Base-by-base conservation (phyloP, 2,797 vertebrate genomes). In the Jordanella pulchra region DNA sequence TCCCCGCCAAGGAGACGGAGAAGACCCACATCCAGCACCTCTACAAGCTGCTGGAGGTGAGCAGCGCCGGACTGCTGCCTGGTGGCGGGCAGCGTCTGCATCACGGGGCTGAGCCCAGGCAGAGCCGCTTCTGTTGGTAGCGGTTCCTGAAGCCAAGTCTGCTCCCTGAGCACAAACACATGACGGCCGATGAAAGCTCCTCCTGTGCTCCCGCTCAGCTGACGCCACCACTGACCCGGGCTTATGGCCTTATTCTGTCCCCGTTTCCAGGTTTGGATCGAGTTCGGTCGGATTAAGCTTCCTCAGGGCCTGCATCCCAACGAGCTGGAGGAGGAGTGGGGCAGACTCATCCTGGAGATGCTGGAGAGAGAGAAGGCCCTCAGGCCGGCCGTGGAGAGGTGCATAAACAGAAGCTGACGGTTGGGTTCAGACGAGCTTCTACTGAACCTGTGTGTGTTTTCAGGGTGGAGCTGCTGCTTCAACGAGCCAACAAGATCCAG, bases 331-430 rank as follows among this genome's bases (percentile, higher is more conserved):
- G 97, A 98, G 89, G 96, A 97, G 48, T 99, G 98, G 98, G 97
- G 97, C 28, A 99, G 98, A 83, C 96, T 99, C 79, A 99, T 99
- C 92, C 92, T 99, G 54, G 97, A 97, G 91, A 99, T 99, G 98
- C 92, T 99, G 87, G 97, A 99, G 83, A 94, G 96, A 1, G 98
- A 99, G 87, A 99, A 99, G 87, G 95, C 96, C 13, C 94, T 99
- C 9, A 91, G 97, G 65, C 97, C 97, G 0, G 97, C 97, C 0
- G 97, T 99, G 79, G 97, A 99, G 81, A 97, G 97, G 98, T 98
- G 61, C 56, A 32, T 10, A 66, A 21, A 48, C 65, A n/a, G 23
- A 42, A 15, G 14, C 35, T 3, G 15, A 10, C 60, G 7, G 13
- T 44, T 44, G 60, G 9, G 42, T 42, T 44, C 11, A 3, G 32